Conservation (phyloP, 2,888 invertebrate species). For the Papilio demoleus region DNA sequence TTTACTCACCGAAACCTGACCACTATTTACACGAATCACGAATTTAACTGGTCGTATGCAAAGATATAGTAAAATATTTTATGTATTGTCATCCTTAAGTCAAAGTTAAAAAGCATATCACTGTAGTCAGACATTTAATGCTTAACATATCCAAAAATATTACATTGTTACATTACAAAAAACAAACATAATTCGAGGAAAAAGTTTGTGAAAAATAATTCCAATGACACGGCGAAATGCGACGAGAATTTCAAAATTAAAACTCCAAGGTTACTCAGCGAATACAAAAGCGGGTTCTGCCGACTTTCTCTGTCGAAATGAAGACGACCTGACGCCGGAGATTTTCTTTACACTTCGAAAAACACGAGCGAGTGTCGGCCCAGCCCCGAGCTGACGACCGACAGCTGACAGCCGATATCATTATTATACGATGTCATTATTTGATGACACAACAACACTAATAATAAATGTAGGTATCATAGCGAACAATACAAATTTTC, state of each 20-base stretch:
- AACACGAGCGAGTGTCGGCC: constrained; percentile 20
- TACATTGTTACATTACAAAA: background rate
- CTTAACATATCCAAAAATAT: background rate
- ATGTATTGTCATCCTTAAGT: background rate
- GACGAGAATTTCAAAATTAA: constrained; percentile 39
- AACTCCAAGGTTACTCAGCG: constrained; percentile 37
- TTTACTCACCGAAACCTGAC: constrained; percentile 13
- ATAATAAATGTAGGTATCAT: too few relatives aligned
- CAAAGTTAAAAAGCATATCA: background rate
- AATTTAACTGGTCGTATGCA: background rate
- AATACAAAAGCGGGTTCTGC: constrained; percentile 36
- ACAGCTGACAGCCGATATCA: constrained; percentile 5
- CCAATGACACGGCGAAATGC: constrained; percentile 22
- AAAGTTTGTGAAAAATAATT: constrained; percentile 26
- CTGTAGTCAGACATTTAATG: background rate
- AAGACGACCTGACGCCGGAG: constrained; percentile 29
- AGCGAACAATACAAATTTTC: background rate
- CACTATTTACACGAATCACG: constrained; percentile 20
- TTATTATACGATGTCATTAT: constrained; percentile 13
- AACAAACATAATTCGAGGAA: background rate
- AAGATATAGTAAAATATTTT: too few relatives aligned
- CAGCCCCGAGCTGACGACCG: background rate
- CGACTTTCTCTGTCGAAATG: constrained; percentile 37
- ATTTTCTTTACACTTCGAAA: constrained; percentile 35
- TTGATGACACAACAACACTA: too few relatives aligned